These are phyloP conservation scores for Aplocera efformata DNA, from an alignment of 2,888 invertebrate genomes.

Conservation along the genomic window DNA sequence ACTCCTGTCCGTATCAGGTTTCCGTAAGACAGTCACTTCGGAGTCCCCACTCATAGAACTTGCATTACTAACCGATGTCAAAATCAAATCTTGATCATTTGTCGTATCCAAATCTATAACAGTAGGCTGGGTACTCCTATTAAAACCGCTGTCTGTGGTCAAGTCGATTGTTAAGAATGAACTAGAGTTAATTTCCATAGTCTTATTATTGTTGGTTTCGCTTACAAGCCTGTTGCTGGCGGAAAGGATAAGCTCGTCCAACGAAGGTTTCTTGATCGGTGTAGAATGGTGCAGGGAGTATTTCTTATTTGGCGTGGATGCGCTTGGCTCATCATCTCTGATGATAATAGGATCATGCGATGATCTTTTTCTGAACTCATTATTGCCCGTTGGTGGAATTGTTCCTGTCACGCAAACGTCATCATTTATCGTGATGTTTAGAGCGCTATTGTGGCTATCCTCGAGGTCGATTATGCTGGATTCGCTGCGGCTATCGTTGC, in stretches of 20 bases:
- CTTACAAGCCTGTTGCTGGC: slow-evolving; percentile 16
- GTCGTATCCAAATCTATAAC: slow-evolving; percentile 47
- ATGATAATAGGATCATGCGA: slow-evolving; percentile 5
- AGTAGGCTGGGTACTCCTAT: slow-evolving; percentile 12
- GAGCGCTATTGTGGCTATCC: slow-evolving; percentile 5
- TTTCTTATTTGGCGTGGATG: slow-evolving; percentile 4
- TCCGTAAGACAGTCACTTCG: slow-evolving; percentile 52
- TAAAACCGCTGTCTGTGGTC: slow-evolving; percentile 37
- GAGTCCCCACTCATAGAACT: slow-evolving; percentile 61
- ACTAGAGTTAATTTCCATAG: slow-evolving; percentile 51
- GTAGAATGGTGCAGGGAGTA: slow-evolving; percentile 9
- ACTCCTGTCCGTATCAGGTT: slow-evolving; percentile 29
- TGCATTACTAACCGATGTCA: slow-evolving; percentile 41
- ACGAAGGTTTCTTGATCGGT: neutral
- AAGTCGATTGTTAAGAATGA: slow-evolving; percentile 65
- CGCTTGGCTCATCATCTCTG: slow-evolving; percentile 9
- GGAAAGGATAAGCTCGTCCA: slow-evolving; percentile 13
- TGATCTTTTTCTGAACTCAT: neutral
- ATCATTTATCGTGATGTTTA: neutral
- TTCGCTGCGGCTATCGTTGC: slow-evolving; percentile 1
- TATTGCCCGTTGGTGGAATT: neutral
- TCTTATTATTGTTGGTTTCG: slow-evolving; percentile 39
- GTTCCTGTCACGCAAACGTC: neutral
- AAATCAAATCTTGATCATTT: slow-evolving; percentile 41
- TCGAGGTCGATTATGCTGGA: slow-evolving; percentile 15